Percentiles rank a stretch among this genome's conserved stretches.
These are phyloP conservation scores for Pachycephus smyrnensis DNA, from an alignment of 2,888 invertebrate genomes.

Conservation along the genomic window DNA sequence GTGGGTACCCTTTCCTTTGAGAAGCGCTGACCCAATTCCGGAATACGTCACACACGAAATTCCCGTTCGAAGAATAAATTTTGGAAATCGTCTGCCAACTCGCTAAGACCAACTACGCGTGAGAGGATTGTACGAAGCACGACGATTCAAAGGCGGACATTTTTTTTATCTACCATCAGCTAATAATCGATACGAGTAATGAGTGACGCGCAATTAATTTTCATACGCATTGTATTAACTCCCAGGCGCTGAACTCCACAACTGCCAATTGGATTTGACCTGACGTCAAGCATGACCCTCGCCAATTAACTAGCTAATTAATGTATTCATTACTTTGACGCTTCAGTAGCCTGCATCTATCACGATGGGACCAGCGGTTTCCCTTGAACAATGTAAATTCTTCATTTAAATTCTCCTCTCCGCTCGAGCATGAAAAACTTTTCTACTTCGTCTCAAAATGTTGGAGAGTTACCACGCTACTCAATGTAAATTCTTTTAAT, in stretches of 20 bases:
- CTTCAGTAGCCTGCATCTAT: conserved; percentile 12
- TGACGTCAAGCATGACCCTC: not conserved
- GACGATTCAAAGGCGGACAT: not conserved
- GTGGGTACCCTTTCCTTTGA: conserved; percentile 30
- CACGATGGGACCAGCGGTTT: conserved; percentile 6
- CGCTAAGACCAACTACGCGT: not conserved
- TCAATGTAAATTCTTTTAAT: not conserved
- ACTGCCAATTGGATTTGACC: not conserved
- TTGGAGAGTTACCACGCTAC: not conserved
- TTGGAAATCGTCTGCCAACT: conserved; percentile 27
- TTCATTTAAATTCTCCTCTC: not conserved
- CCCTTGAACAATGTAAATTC: not conserved
- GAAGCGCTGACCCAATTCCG: conserved; percentile 38
- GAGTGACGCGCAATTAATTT: not conserved
- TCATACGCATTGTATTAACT: not conserved
- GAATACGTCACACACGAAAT: conserved; percentile 25
- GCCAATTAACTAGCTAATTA: conserved; percentile 14
- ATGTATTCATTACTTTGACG: conserved; percentile 1
- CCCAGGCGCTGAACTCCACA: not conserved
- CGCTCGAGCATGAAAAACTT: not conserved
- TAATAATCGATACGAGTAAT: not conserved
- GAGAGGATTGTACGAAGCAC: not conserved
- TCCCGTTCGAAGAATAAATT: conserved; percentile 31
- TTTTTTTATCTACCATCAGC: not conserved
- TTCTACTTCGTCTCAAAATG: not conserved